A percentile compares a stretch with the other conserved stretches of the same genome.
These are phyloP conservation scores for Capreolus pygargus DNA, from an alignment of 2,113 vertebrate species.

Conservation along the genomic window DNA sequence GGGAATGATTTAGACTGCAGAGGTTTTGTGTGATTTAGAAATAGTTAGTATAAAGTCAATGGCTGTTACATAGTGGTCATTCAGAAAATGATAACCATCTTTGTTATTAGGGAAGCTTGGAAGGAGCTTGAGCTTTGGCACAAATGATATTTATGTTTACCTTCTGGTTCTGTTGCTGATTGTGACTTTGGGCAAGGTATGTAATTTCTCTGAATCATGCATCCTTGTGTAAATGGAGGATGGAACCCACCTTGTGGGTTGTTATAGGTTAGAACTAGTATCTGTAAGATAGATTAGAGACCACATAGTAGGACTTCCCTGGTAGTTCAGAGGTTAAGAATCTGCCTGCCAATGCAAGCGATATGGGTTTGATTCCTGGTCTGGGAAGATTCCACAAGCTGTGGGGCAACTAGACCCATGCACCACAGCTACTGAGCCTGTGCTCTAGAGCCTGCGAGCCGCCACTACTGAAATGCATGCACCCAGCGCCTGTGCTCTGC, in stretches of 20 bases:
- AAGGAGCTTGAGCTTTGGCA: neutral
- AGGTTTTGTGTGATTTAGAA: neutral
- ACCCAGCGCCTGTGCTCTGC: neutral
- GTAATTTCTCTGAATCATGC: neutral
- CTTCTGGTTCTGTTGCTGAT: neutral
- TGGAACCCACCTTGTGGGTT: neutral
- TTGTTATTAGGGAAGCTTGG: neutral
- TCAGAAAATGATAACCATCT: neutral
- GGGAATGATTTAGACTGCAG: neutral
- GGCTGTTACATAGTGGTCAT: neutral
- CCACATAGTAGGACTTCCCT: neutral
- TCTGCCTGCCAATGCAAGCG: neutral
- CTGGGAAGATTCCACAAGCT: neutral
- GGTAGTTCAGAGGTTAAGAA: neutral
- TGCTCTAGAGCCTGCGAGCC: accelerated
- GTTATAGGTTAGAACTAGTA: neutral
- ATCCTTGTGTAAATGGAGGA: neutral
- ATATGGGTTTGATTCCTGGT: neutral
- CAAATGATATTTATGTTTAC: neutral
- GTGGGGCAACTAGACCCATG: neutral
- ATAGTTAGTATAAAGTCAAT: neutral
- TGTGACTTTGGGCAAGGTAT: neutral
- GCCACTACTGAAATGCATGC: accelerated
- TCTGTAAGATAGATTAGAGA: neutral
- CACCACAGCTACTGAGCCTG: neutral